phyloP scores from a whole-genome alignment of 2,113 vertebrate genomes.

The Ictidomys tridecemlineatus region DNA sequence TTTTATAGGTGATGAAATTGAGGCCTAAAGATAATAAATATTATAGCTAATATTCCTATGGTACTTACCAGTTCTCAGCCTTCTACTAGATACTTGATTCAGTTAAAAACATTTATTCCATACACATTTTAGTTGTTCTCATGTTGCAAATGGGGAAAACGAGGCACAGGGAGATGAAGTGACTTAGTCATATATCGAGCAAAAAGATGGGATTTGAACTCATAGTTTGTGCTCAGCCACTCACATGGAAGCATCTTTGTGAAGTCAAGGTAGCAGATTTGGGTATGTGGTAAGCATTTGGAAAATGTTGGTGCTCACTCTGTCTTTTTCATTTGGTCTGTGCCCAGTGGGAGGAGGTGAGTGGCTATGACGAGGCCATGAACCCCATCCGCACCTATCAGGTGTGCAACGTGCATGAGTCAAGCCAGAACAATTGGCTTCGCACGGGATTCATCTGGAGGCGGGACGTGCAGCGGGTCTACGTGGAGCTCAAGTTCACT shows the following conservation, averaged over 20 bases:
- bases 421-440: constrained; percentile 98
- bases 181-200: neutral
- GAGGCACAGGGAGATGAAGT: neutral
- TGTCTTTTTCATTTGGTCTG: neutral
- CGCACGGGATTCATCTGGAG: constrained; percentile 96
- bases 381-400: constrained; percentile 98
- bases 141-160: neutral
- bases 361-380: constrained; percentile 96
- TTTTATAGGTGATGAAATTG: constrained; percentile 22
- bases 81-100: neutral
- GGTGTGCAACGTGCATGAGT: constrained; percentile 95
- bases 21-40: neutral
- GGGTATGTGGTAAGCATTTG: neutral
- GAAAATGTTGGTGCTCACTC: neutral
- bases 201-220: neutral
- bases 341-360: constrained; percentile 98
- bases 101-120: neutral
- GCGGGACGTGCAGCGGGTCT: constrained; percentile 95
- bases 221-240: neutral
- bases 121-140: neutral
- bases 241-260: neutral
- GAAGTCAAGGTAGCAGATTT: neutral
- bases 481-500: constrained; percentile 98
- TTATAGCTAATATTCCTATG: neutral
- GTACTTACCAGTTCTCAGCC: neutral